Evolutionary conservation across 2,888 invertebrate species (phyloP), one percentile per base, ranked within the genome.

Genomic region (Saturnia pavonia): DNA sequence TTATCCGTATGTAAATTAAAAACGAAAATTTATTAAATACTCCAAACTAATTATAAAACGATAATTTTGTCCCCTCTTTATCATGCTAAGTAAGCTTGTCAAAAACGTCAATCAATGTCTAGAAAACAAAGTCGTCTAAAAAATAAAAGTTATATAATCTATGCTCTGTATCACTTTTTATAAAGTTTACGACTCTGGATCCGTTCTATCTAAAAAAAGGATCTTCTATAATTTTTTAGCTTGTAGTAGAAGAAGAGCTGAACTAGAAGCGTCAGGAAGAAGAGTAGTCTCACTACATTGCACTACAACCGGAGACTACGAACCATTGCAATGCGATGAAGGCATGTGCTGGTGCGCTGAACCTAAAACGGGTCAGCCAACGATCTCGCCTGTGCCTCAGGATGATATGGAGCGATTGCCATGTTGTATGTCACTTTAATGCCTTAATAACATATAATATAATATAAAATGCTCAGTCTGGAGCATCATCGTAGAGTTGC

Each of bases 331-430:
- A 82, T 96, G 96, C 80, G 95, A 96, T 83, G 90, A 94, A 71
- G 96, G 95, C 1, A 82, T 96, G 74, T 96, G 96, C 81, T 96
- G 96, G 96, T 96, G 96, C 84, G 96, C 94, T 1, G 94, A 96
- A 51, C 88, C 94, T 0, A 90, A 82, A 81, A 96, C 95, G 69
- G 96, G 96, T 25, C 92, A 95, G 76, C 93, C 96, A 1, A 87
- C 86, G 1, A 90, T 94, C 16, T 85, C 91, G 63, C 94, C 95
- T 0, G 94, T 96, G 9, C 95, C 95, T 0, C 94, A 95, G 78
- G 86, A 83, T 7, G 92, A 96, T 81, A 95, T 96, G 94, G 88
- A 79, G 69, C 87, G 86, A 74, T 88, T 96, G 68, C 95, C 96
- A 4, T 96, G 96, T 80, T 96, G 96, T 96, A 91, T 89, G 95